Evolutionary conservation across 35 echinoderm and acorn worm species (phyloP), one percentile per base, ranked within the genome.

Genomic region (Lytechinus pictus): DNA sequence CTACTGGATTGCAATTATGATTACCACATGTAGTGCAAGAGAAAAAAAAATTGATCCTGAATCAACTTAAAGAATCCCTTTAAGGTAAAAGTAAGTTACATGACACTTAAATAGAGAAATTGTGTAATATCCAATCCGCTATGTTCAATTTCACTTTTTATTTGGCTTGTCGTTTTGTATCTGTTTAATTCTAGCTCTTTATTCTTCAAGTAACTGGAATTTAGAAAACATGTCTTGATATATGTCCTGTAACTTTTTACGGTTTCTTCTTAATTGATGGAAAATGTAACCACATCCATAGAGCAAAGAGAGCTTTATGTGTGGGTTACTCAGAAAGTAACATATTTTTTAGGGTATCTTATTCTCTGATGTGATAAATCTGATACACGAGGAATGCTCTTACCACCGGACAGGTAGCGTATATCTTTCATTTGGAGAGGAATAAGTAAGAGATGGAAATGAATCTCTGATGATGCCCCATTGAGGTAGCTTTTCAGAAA

Each of bases 301-400:
- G 9, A 4, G 61, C 61, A 71, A 71, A 0, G 19, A 71, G 61
- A 71, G 61, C 61, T 71, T 71, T 71, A 71, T 16, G 14, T 71
- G 33, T 16, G 5, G 61, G 61, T 71, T 2, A 71, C 16, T 71
- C 66, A 79, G 19, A 79, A 79, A 19, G 66, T 79, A 24, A n/a
- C 56, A 58, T 58, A 7, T 79, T 79, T 71, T 79, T 79, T n/a
- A 6, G 19, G 66, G 66, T 79, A 79, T 79, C 66, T 79, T 24
- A 79, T 79, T 79, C 66, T 79, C 66, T 79, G 66, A 16, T 79
- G 66, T n/a, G 16, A 79, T 79, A 79, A n/a, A 79, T 79, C 66
- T 5, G 66, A 79, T 79, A 79, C 66, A n/a, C 21, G 19, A 79
- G 16, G 66, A n/a, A 24, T 14, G 66, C 33, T 24, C 66, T 79